Evolutionary conservation across 2,888 invertebrate species (phyloP).

Genomic region (Entomobrya multifasciata): DNA sequence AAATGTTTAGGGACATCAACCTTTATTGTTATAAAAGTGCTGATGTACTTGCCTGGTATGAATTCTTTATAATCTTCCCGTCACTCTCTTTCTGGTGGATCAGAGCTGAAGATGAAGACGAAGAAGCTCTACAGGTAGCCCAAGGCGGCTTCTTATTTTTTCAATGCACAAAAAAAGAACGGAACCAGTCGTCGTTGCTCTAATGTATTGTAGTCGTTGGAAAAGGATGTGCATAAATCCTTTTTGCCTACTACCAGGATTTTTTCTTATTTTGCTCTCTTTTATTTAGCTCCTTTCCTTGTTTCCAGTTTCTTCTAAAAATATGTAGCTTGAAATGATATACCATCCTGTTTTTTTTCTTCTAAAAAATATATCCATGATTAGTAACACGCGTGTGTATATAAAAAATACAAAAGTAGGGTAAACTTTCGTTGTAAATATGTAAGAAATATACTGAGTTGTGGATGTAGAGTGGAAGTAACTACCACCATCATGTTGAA

Average conservation of each 20-base stretch:
- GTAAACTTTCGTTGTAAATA: background rate
- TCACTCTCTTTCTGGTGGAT: slow-evolving; percentile 59
- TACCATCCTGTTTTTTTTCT: slow-evolving; percentile 40
- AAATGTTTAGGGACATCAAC: slow-evolving; percentile 49
- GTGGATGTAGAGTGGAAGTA: slow-evolving; percentile 26
- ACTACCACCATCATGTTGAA: slow-evolving; percentile 31
- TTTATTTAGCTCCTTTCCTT: slow-evolving; percentile 19
- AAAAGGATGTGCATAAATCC: slow-evolving; percentile 66
- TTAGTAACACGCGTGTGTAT: slow-evolving; percentile 8
- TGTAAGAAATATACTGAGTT: background rate
- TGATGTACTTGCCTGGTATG: slow-evolving; percentile 60
- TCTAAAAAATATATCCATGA: slow-evolving; percentile 31
- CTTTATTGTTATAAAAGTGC: slow-evolving; percentile 60
- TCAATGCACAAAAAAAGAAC: slow-evolving; percentile 23
- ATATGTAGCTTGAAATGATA: slow-evolving; percentile 28
- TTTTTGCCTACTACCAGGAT: slow-evolving; percentile 33
- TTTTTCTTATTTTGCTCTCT: slow-evolving; percentile 23
- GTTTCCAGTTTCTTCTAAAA: slow-evolving; percentile 27
- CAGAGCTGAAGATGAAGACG: slow-evolving; percentile 39
- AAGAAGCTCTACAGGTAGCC: slow-evolving; percentile 73
- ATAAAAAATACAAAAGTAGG: background rate
- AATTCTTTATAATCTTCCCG: slow-evolving; percentile 70
- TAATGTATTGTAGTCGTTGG: slow-evolving; percentile 27
- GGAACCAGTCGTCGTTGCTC: slow-evolving; percentile 15
- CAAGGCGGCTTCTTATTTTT: slow-evolving; percentile 54